These are phyloP conservation scores for Dascillus cervinus DNA, from an alignment of 2,888 invertebrate genomes.

Conservation along the genomic window DNA sequence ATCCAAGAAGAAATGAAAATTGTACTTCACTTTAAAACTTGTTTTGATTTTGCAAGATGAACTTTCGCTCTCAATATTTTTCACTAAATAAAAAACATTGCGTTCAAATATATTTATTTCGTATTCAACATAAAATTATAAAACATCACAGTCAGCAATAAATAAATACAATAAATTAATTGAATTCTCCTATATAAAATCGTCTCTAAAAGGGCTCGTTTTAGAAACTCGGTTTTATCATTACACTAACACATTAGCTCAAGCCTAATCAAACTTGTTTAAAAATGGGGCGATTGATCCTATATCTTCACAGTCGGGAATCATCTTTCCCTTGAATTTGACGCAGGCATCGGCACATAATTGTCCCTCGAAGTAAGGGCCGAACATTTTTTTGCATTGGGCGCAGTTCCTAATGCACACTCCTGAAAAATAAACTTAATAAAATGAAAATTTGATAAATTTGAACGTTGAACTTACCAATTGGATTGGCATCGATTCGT, in stretches of 20 bases:
- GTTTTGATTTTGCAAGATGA: slow-evolving; percentile 4
- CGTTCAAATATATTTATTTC: not conserved
- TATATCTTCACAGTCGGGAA: slow-evolving; percentile 79
- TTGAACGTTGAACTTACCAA: slow-evolving; percentile 8
- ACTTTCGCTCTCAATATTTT: not conserved
- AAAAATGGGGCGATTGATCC: slow-evolving; percentile 74
- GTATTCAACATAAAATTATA: no score
- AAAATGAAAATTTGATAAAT: not conserved
- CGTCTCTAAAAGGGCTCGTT: not conserved
- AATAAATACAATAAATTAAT: slow-evolving; percentile 5
- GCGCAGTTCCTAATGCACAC: slow-evolving; percentile 81
- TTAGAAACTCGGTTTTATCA: not conserved
- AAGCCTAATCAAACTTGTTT: slow-evolving; percentile 41
- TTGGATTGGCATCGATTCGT: slow-evolving; percentile 10
- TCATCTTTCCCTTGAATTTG: slow-evolving; percentile 72
- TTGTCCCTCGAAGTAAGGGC: slow-evolving; percentile 78
- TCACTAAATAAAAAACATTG: not conserved
- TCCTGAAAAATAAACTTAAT: slow-evolving; percentile 38
- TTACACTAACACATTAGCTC: not conserved
- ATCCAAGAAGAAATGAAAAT: slow-evolving; percentile 2
- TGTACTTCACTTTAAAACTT: slow-evolving; percentile 4
- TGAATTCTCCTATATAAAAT: slow-evolving; percentile 1
- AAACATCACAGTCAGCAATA: slow-evolving; percentile 12
- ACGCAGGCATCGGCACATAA: slow-evolving; percentile 80
- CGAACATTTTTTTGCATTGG: slow-evolving; percentile 84